Percentiles rank a stretch among this genome's conserved stretches.
These are phyloP conservation scores for Cephus runcator DNA, from an alignment of 2,888 invertebrate species.

Conservation along the genomic window DNA sequence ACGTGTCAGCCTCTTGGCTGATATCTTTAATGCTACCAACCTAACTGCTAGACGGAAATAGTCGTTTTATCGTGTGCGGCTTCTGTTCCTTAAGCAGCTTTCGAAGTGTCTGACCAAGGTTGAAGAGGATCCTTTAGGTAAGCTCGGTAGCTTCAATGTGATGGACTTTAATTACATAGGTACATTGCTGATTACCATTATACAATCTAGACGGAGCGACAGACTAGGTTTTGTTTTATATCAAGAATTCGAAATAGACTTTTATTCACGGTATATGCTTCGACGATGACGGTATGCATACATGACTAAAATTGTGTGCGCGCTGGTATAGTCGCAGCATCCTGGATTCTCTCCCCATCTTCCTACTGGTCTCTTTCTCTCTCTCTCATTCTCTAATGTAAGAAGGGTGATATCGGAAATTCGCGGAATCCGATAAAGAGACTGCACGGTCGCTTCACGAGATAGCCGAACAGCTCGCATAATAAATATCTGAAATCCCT, in stretches of 20 bases:
- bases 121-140: background rate
- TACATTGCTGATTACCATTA: background rate
- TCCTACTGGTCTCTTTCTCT: conserved; percentile 7
- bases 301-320: background rate
- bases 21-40: background rate
- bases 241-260: background rate
- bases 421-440: conserved; percentile 39
- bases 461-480: conserved; percentile 20
- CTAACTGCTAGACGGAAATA: background rate
- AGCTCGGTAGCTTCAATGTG: background rate
- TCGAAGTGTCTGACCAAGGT: background rate
- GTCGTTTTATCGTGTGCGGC: background rate
- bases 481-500: conserved; percentile 56
- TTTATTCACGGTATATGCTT: background rate
- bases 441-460: conserved; percentile 20
- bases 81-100: background rate
- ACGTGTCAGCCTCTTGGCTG: background rate
- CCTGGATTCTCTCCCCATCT: conserved; percentile 30
- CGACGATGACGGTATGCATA: background rate
- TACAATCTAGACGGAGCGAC: background rate
- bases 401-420: conserved; percentile 34
- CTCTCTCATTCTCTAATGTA: background rate
- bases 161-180: background rate
- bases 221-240: background rate
- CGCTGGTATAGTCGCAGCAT: background rate